Evolutionary conservation across 2,797 vertebrate genomes (phyloP), one percentile per base, ranked within the genome.

Genomic region (Sarcoramphus papa): DNA sequence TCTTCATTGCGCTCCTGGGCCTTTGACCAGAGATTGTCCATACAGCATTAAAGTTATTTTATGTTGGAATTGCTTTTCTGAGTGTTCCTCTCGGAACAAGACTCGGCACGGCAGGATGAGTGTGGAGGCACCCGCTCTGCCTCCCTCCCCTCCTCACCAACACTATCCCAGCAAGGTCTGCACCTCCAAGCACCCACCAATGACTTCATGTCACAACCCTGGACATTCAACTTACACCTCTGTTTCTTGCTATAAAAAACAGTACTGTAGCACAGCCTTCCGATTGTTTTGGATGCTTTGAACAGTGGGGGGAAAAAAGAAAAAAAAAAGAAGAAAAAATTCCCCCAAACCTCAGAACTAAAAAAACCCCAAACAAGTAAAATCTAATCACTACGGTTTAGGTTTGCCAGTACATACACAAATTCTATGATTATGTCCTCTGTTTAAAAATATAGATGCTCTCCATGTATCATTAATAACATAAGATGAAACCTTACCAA

Each of bases 281-380:
- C 21, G 67, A 53, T 27, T 41, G 9, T 37, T 64, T 75, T 45
- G 21, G 19, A 45, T 64, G 31, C 14, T 57, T 45, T 56, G 25
- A 51, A 35, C 1, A 7, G 13, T 1, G 17, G 28, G 3, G 5
- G 7, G 9, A 6, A 16, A 21, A 4, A 30, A 13, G 9, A 24
- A 23, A 41, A 18, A 28, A 21, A 27, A 40, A 4, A 22, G 37
- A 40, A 50, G 6, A 21, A 62, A 45, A 51, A 63, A 17, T 15
- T 18, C 16, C 13, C 8, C 9, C 1, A 74, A 69, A 21, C 4
- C 5, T 33, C 45, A 68, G 22, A 62, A 69, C 11, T 30, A 69
- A 62, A 73, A 7, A 72, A 88, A 75, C 3, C 3, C 16, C 48
- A 41, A 78, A 53, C 5, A 56, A 65, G 9, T 40, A 62, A 77